Percentiles rank a stretch among this genome's conserved stretches.
Conservation (phyloP, 1,140 invertebrate species). For the Pentalonia nigronervosa region DNA sequence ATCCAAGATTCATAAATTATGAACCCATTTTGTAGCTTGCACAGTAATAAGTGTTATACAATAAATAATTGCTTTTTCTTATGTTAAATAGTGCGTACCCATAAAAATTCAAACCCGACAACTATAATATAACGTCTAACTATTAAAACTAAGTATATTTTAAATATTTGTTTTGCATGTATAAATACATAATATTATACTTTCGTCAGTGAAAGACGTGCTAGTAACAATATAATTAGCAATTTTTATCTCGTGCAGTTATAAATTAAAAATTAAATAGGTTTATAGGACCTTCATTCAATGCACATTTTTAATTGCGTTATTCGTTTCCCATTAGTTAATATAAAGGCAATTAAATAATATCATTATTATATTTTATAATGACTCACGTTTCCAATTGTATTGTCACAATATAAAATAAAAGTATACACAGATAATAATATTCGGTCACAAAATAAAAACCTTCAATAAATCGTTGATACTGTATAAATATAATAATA, state of each 20-base stretch:
- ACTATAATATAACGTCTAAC: not conserved
- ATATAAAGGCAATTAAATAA: not conserved
- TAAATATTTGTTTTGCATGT: not conserved
- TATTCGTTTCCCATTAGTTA: not conserved
- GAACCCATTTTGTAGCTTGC: not conserved
- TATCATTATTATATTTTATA: not conserved
- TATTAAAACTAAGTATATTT: not conserved
- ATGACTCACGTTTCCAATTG: not conserved
- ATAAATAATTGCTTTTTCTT: too few species aligned
- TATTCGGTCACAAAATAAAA: not conserved
- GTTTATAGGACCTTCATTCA: slow-evolving; percentile 4
- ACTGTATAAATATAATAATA: not conserved
- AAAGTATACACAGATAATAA: not conserved
- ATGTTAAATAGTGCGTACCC: not conserved
- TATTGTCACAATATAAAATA: not conserved
- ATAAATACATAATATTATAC: not conserved
- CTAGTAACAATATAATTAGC: not conserved
- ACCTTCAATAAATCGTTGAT: not conserved
- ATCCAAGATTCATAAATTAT: too few species aligned
- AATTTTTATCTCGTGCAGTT: not conserved
- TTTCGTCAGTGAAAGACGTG: not conserved
- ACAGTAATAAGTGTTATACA: not conserved
- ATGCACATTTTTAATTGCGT: slow-evolving; percentile 9
- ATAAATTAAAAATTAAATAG: slow-evolving; percentile 20
- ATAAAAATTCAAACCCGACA: too few species aligned